phyloP scores from a whole-genome alignment of 1,140 invertebrate genomes.

The Parasteatoda tepidariorum region DNA sequence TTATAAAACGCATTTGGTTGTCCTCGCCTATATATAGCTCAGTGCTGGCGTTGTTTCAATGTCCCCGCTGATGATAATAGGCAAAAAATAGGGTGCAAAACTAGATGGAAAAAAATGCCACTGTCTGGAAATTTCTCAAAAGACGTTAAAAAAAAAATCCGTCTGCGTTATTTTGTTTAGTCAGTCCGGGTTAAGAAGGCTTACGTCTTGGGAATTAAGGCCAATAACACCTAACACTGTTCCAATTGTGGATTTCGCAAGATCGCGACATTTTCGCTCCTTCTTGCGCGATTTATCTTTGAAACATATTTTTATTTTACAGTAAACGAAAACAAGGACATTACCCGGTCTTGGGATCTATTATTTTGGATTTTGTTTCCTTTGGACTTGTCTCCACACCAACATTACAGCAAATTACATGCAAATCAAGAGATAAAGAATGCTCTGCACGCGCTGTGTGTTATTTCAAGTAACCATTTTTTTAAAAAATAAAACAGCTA shows the following conservation, averaged over 20 bases:
- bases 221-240: not conserved
- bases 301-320: no score
- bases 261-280: no score
- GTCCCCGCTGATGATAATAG: not conserved
- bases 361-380: no score
- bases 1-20: conserved; percentile 25
- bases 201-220: not conserved
- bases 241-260: not conserved
- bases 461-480: no score
- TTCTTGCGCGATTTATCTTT: no score
- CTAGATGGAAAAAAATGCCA: conserved; percentile 1
- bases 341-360: no score
- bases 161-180: not conserved
- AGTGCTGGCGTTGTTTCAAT: conserved; percentile 19
- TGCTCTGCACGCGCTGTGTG: no score
- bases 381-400: no score
- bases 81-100: not conserved
- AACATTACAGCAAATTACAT: no score
- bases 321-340: no score
- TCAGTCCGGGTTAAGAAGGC: not conserved
- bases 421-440: no score
- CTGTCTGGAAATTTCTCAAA: conserved; percentile 24
- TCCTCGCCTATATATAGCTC: not conserved
- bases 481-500: no score
- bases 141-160: conserved; percentile 26